Evolutionary conservation across 2,113 vertebrate genomes (phyloP), one percentile per base, ranked within the genome.

Genomic region (Scatophagus argus): DNA sequence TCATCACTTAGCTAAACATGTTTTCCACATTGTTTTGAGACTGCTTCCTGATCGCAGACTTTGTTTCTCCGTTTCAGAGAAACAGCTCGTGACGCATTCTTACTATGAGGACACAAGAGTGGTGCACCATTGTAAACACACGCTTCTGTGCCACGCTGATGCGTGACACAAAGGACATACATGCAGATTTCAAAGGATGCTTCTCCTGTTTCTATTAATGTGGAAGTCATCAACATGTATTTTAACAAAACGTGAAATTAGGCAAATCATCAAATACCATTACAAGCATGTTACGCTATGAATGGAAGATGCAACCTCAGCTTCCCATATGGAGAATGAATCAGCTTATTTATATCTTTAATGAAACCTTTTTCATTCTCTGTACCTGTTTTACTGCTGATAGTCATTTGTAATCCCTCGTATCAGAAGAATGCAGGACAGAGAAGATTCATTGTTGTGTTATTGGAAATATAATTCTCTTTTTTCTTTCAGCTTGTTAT

Each of bases 361-460:
- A 65, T 58, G 11, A 43, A 36, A 23, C 23, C 19, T 5, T 13
- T 55, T 62, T 25, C 27, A 41, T 52, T 14, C 16, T 59, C 5
- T 46, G 21, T 32, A 71, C 71, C 21, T 52, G 17, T 56, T 74
- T 74, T 49, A 46, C 41, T 55, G 34, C 27, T 47, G 39, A n/a
- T 60, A 17, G 25, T 79, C 36, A 65, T 27, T 61, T 12, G 25
- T 73, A 74, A 84, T 84, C 64, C 61, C 27, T 32, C 5, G 2
- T 79, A 70, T 82, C 76, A 80, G 27, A 44, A 52, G 23, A 65
- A 54, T 62, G 68, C 60, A 36, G 73, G 46, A 69, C n/a, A 58
- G 52, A 55, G 12, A 65, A 70, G 81, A 86, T 65, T 74, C 23
- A 70, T 70, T 36, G 29, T 52, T 47, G 52, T n/a, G 27, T 36